Base-by-base conservation (phyloP, 2,797 vertebrate genomes). In the Lerista edwardsae region DNA sequence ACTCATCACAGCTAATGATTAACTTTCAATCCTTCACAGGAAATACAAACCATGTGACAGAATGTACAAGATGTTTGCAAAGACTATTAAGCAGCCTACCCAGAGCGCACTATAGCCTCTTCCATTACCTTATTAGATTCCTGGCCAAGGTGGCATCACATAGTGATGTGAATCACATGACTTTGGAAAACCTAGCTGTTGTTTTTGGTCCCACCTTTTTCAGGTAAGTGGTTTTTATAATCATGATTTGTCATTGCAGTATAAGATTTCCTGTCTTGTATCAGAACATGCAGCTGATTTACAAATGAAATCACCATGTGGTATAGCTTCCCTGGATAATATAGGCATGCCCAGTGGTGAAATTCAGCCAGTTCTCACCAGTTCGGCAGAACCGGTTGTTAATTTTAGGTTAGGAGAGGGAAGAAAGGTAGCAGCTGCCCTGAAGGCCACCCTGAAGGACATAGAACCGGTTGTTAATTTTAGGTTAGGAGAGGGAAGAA, bases 121-220 rank as follows among this genome's bases (percentile, higher is more conserved):
- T 97, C 75, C 95, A 92, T 81, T 97, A 96, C 94, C 94, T 98
- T 61, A 92, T 94, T 93, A 92, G 94, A 90, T 98, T 98, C 92
- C 91, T 98, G 78, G 91, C 92, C 72, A 96, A 94, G 90, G 96
- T 97, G 80, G 95, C 96, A 1, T 86, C 92, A 31, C 82, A 96
- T 82, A 97, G 96, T 86, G 92, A 96, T 15, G 94, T 90, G 79
- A 97, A 97, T 93, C 95, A 95, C 81, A 98, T 97, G 97, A 96
- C 96, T 57, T 79, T 96, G 88, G 96, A 97, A 93, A 97, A 97
- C 87, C 92, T 97, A 71, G 95, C 97, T 21, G 89, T 95, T 39
- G 94, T 97, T 80, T 97, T 97, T 89, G 96, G 97, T 78, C 97
- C 97, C 67, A 96, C 95, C 80, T 91, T 97, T 82, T 97, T 97